These are phyloP conservation scores for Copsychus sechellarum DNA, from an alignment of 2,113 vertebrate genomes.

Conservation along the genomic window DNA sequence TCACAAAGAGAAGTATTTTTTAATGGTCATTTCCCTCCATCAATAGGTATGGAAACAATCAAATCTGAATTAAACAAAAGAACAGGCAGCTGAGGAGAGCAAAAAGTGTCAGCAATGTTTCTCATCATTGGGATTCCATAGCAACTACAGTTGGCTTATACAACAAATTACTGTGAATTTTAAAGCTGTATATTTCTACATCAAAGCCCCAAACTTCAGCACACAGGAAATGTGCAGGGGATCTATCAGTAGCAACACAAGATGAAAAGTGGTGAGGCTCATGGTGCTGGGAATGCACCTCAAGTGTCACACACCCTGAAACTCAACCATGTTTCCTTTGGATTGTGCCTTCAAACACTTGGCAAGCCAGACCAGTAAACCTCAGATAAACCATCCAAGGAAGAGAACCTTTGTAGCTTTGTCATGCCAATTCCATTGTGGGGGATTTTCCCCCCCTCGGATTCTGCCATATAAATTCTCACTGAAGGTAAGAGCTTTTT, in stretches of 20 bases:
- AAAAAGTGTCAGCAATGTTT: neutral
- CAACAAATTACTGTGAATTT: neutral
- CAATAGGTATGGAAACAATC: neutral
- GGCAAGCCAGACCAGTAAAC: neutral
- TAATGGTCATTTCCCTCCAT: neutral
- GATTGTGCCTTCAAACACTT: neutral
- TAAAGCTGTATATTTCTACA: neutral
- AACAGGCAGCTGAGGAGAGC: neutral
- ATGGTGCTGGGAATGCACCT: neutral
- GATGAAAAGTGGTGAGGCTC: neutral
- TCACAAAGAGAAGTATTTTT: neutral
- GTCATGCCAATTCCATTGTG: neutral
- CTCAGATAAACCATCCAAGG: neutral
- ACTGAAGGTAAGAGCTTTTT: neutral
- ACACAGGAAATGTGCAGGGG: neutral
- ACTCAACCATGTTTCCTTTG: neutral
- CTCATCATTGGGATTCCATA: neutral
- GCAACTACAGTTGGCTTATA: neutral
- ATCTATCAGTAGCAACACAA: neutral
- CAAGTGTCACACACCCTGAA: neutral
- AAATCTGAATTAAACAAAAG: neutral
- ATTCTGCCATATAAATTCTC: neutral
- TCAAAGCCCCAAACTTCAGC: neutral
- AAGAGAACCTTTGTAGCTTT: neutral
- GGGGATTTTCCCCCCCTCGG: fast-evolving